phyloP scores from a whole-genome alignment of 2,113 vertebrate genomes.

The Taurulus bubalis region DNA sequence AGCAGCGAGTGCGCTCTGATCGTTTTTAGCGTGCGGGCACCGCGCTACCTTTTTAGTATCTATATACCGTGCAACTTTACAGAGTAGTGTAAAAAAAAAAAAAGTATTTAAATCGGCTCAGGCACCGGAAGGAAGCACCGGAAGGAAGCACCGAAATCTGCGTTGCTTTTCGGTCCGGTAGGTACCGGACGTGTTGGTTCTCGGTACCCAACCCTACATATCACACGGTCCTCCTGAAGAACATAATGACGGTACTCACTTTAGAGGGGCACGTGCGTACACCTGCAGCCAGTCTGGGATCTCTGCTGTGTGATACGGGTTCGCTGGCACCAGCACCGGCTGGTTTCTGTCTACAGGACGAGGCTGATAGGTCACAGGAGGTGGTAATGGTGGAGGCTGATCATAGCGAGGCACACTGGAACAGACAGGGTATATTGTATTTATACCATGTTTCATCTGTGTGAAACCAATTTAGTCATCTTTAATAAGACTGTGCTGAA shows the following conservation, averaged over 20 bases:
- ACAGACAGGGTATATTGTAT: not conserved
- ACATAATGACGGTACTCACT: conserved; percentile 83
- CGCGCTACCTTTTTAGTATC: too few species aligned
- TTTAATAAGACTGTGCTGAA: not conserved
- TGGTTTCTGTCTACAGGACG: conserved; percentile 91
- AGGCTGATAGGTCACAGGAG: conserved; percentile 93
- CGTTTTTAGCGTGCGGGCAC: too few species aligned
- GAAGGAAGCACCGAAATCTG: too few species aligned
- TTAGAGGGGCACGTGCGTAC: conserved; percentile 96
- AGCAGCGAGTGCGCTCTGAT: too few species aligned
- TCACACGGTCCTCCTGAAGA: not conserved
- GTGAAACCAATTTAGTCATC: not conserved
- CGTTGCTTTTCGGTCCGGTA: too few species aligned
- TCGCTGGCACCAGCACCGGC: conserved; percentile 94
- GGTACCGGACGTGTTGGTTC: too few species aligned
- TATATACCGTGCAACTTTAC: too few species aligned
- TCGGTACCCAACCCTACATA: too few species aligned
- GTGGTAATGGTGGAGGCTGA: conserved; percentile 89
- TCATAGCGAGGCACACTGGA: conserved; percentile 96
- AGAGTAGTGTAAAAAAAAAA: too few species aligned
- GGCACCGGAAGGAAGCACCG: too few species aligned
- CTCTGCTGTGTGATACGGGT: conserved; percentile 97
- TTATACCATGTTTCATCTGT: not conserved
- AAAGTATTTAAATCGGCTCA: too few species aligned
- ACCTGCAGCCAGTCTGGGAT: conserved; percentile 99